Conservation (phyloP, 2,888 invertebrate genomes). For the Leptopterna dolabrata region DNA sequence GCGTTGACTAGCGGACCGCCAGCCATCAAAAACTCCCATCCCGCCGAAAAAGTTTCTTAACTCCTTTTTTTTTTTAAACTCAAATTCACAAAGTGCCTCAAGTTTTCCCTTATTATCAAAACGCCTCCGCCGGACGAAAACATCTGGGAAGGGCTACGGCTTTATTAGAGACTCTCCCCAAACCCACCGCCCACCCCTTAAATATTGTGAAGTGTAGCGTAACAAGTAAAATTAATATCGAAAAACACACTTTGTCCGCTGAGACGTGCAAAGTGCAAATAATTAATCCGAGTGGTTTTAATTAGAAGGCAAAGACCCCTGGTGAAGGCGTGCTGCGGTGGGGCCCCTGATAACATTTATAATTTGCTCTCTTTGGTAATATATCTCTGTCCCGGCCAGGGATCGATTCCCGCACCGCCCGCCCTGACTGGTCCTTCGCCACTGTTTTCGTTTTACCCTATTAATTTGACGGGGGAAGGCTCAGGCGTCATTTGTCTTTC, state of each 20-base stretch:
- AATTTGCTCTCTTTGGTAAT: conserved; percentile 45
- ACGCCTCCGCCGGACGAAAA: neutral
- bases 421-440: neutral
- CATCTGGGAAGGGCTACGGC: neutral
- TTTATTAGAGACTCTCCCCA: neutral
- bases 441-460: conserved; percentile 24
- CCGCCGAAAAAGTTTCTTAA: neutral
- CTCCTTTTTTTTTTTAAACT: neutral
- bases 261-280: conserved; percentile 18
- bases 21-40: neutral
- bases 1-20: neutral
- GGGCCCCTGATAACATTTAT: conserved; percentile 45
- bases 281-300: conserved; percentile 29
- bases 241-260: neutral
- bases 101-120: neutral
- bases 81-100: neutral
- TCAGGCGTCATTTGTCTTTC: conserved; percentile 32
- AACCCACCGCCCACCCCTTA: neutral
- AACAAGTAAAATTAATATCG: conserved; percentile 11
- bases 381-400: conserved; percentile 46
- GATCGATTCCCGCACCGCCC: conserved; percentile 8
- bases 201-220: neutral
- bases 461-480: conserved; percentile 4
- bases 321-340: neutral
- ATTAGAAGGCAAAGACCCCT: conserved; percentile 22